These are phyloP conservation scores for Tragopan temminckii DNA, from an alignment of 2,797 vertebrate genomes.

Conservation along the genomic window DNA sequence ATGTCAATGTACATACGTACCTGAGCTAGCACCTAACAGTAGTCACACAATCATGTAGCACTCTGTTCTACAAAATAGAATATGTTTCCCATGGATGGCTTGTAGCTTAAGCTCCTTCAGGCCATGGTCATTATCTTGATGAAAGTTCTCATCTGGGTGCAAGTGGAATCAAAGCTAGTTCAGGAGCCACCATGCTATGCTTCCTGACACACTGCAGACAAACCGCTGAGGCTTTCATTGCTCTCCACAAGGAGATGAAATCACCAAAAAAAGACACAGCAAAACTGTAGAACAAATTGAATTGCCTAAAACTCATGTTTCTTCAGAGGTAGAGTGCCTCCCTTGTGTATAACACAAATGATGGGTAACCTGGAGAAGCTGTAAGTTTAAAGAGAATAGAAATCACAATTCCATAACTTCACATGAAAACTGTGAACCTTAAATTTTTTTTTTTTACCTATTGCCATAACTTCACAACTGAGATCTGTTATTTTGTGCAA, in stretches of 20 bases:
- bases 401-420: not conserved
- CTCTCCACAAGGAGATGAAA: not conserved
- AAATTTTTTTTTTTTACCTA: not conserved
- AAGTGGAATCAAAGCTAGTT: not conserved
- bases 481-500: not conserved
- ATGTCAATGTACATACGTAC: not conserved
- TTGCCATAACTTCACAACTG: not conserved
- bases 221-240: not conserved
- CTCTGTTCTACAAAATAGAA: not conserved
- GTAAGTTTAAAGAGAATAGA: not conserved
- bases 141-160: not conserved
- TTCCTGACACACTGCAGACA: not conserved
- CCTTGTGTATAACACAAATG: not conserved
- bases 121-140: not conserved
- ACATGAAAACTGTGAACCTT: not conserved
- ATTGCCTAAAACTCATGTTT: not conserved
- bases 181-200: not conserved
- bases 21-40: not conserved
- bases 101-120: not conserved
- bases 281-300: not conserved
- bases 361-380: not conserved
- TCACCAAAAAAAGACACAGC: rapidly evolving
- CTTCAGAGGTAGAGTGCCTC: not conserved
- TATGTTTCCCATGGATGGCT: not conserved
- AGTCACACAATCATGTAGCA: not conserved